Evolutionary conservation across 2,113 vertebrate genomes (phyloP).

Genomic region (Dolichotis patagonum): DNA sequence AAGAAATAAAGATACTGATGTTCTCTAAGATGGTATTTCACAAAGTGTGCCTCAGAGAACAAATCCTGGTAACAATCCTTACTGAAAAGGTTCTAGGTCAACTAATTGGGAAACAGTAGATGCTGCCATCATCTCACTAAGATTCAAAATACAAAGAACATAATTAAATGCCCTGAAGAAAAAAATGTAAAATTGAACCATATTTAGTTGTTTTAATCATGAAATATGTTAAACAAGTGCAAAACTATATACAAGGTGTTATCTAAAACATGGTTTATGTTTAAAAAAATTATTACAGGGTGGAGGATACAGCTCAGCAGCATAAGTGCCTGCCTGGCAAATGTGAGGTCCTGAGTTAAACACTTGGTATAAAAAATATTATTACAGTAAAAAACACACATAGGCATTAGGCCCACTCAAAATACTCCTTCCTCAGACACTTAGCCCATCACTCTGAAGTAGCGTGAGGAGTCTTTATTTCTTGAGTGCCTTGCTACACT

Average conservation of each 20-base stretch:
- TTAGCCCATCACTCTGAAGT: neutral
- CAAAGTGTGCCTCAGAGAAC: neutral
- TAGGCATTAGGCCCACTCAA: neutral
- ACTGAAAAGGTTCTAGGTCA: constrained; percentile 1
- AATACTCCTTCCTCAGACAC: neutral
- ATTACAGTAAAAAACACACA: neutral
- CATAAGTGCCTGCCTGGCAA: too few relatives aligned
- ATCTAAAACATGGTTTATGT: neutral
- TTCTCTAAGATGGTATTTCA: neutral
- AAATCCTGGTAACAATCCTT: neutral
- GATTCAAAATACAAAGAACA: constrained; percentile 30
- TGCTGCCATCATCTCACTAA: neutral
- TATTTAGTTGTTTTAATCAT: neutral
- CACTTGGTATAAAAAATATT: neutral
- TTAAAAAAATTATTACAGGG: neutral
- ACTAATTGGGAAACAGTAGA: neutral
- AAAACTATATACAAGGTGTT: neutral
- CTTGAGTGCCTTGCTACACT: neutral
- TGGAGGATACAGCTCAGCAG: too few relatives aligned
- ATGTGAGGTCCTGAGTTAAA: too few relatives aligned
- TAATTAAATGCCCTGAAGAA: neutral
- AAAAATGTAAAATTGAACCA: neutral
- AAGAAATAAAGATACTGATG: neutral
- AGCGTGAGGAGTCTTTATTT: neutral
- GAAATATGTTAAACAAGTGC: neutral